These are phyloP conservation scores for Drosophila demipolita DNA, from an alignment of 2,888 invertebrate species.

Conservation along the genomic window DNA sequence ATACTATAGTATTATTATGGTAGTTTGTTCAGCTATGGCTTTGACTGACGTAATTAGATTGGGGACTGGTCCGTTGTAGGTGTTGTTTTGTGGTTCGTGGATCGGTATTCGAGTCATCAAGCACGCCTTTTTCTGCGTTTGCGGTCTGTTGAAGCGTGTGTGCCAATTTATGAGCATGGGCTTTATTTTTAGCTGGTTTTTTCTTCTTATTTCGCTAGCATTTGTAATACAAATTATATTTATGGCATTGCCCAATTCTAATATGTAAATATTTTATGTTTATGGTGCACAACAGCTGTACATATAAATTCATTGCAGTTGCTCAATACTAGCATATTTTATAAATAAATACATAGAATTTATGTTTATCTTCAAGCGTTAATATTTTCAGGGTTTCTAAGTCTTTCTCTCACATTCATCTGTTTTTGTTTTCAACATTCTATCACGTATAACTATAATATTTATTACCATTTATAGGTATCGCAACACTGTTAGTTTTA, in stretches of 20 bases:
- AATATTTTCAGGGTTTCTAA: neutral
- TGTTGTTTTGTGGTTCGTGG: slow-evolving; percentile 35
- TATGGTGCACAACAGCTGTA: slow-evolving; percentile 8
- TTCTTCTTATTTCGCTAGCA: slow-evolving; percentile 38
- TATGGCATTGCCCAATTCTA: slow-evolving; percentile 47
- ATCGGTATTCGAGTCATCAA: slow-evolving; percentile 45
- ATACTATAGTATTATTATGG: slow-evolving; percentile 32
- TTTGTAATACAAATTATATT: slow-evolving; percentile 48
- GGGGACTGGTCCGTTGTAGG: slow-evolving; percentile 37
- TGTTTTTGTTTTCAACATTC: neutral
- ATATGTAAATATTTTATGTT: slow-evolving; percentile 57
- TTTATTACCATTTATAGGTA: slow-evolving; percentile 10
- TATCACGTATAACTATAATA: slow-evolving; percentile 16
- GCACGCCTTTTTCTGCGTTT: slow-evolving; percentile 56
- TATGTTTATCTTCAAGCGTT: neutral
- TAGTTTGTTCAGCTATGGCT: slow-evolving; percentile 38
- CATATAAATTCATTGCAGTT: slow-evolving; percentile 7
- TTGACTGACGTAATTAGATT: slow-evolving; percentile 73
- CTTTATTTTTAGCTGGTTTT: slow-evolving; percentile 68
- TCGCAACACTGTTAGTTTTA: slow-evolving; percentile 13
- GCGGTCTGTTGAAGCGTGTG: slow-evolving; percentile 78
- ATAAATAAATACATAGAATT: neutral
- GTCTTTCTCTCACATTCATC: neutral
- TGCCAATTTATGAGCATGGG: slow-evolving; percentile 70
- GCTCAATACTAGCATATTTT: slow-evolving; percentile 2